Base-by-base conservation (phyloP, 2,888 invertebrate species). In the Macaria notata region DNA sequence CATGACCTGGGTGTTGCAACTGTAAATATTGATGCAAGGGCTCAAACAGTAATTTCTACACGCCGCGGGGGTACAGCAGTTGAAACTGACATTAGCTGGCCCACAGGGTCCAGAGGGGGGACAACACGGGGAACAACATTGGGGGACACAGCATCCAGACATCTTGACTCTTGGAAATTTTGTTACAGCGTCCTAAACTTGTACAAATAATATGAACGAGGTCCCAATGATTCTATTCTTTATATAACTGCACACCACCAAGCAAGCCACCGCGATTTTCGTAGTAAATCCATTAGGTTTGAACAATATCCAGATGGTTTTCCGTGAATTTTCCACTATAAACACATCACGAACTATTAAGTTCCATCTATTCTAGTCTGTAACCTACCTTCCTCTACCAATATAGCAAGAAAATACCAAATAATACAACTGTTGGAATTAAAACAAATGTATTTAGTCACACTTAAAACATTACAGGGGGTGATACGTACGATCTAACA, bases 11-110 rank as follows among this genome's bases (percentile, higher is more conserved):
- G 89, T 90, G 56, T 85, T 71, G 65, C 85, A 87, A 68, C 89
- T 90, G 77, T 88, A 90, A 64, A 90, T 88, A 62, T 90, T 88
- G 72, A 90, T 89, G 70, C 86, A 86, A 2, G 88, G 88, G 58
- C 83, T 83, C 43, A 84, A 73, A 33, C 78, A 75, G 56, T 76
- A 78, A 54, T 73, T 70, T 55, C 81, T 78, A 43, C 76, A 73
- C 4, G 66, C 56, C 6, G 78, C 78, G 2, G 80, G 79, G 3
- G 69, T 60, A 46, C 63, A 73, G 57, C 64, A 74, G n/a, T 75
- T 68, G 61, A 77, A 83, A 38, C 73, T n/a, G 59, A 75, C 69
- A 0, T 78, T 72, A 5, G 59, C 56, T 6, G 63, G 19, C 19
- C 19, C 19, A 19, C 19, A 19, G 19, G 19, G 49, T 31, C 51